Base-by-base conservation (phyloP, 1,140 invertebrate species). In the Papilio glaucus region DNA sequence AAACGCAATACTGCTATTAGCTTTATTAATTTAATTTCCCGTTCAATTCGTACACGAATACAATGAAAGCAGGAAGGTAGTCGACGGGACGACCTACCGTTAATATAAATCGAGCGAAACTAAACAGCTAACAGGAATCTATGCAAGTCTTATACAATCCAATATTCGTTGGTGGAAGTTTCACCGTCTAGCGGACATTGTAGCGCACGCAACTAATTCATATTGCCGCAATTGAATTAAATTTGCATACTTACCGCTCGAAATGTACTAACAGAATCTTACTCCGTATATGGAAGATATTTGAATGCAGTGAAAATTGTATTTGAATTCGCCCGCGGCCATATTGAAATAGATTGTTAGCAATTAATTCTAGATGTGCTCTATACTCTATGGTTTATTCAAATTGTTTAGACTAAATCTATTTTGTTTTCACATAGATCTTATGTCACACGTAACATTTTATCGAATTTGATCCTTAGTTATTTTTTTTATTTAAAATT, bases 161-260 rank as follows among this genome's bases (percentile, higher is more conserved):
- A 41, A 10, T 49, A 39, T 49, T 53, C 29, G 41, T 68, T 13
- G 65, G n/a, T n/a, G n/a, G n/a, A 33, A 53, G 18, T 53, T 68
- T 69, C 61, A 62, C 61, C 10, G 49, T 5, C 37, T 21, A 49
- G 67, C 18, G 61, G 12, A 49, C 70, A 75, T 72, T 71, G 65
- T 37, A 65, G 37, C n/a, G 42, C 65, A 70, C 26, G 60, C 39
- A 49, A 49, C 39, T 45, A 68, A 29, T 69, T 69, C 67, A 69
- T 69, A 53, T 68, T 49, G 65, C 45, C 45, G 26, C 67, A 69
- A 69, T 53, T 37, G 29, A 18, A 74, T 71, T 65, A 37, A 65
- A 74, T 75, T 75, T 75, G 69, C 74, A 75, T 72, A 70, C 62
- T 74, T 74, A 63, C 68, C 13, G 45, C 61, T 60, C 29, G 45